A percentile compares a stretch with the other conserved stretches of the same genome.
These are phyloP conservation scores for Dermatemys mawii DNA, from an alignment of 2,113 vertebrate genomes.

Conservation along the genomic window DNA sequence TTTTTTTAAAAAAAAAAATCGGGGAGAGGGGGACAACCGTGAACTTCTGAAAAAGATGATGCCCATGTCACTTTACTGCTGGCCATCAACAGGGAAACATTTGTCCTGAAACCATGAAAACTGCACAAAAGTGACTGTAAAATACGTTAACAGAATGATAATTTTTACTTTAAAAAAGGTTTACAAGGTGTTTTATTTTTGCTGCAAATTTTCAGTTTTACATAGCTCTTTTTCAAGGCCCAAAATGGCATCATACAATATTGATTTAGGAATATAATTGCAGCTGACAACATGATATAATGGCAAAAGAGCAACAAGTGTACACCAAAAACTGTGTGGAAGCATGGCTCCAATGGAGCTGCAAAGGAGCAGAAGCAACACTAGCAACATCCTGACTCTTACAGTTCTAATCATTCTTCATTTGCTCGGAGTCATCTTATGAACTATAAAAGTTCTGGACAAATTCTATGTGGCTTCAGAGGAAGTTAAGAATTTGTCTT, in stretches of 20 bases:
- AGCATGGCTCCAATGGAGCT: conserved; percentile 12
- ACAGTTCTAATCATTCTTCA: fast-evolving
- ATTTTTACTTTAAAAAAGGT: neutral
- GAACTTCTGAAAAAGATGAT: neutral
- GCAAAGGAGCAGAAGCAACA: neutral
- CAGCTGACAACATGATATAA: conserved; percentile 39
- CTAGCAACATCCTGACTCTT: too few species aligned
- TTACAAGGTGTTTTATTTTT: neutral
- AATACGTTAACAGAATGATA: neutral
- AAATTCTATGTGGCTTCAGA: neutral
- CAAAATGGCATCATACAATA: neutral
- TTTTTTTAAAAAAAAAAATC: neutral
- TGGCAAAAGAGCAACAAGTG: neutral
- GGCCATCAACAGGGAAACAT: neutral
- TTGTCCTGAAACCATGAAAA: neutral
- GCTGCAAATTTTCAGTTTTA: neutral
- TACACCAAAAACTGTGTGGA: neutral
- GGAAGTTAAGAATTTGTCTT: neutral
- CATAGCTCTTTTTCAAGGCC: neutral
- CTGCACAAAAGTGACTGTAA: neutral
- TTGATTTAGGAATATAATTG: neutral
- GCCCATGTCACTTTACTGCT: neutral
- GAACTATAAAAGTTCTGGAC: neutral
- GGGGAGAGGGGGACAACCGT: neutral
- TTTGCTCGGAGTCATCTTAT: neutral